Evolutionary conservation across 2,113 vertebrate genomes (phyloP).

Genomic region (Bos javanicus): DNA sequence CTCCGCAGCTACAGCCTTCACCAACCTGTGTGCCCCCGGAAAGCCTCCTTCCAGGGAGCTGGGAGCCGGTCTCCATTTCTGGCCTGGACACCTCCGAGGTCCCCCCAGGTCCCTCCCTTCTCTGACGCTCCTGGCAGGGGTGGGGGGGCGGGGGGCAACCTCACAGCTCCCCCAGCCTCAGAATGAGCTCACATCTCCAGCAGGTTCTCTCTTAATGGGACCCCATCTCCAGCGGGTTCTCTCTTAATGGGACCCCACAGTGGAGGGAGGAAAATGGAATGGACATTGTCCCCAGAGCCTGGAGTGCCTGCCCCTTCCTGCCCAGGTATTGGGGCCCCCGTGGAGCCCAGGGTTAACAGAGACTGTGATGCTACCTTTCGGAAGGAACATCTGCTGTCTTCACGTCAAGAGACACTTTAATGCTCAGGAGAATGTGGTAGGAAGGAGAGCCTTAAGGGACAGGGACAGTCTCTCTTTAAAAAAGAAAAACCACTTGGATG

Average conservation of each 20-base stretch:
- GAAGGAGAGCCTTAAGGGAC: neutral
- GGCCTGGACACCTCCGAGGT: neutral
- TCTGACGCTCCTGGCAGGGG: neutral
- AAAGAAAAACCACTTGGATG: neutral
- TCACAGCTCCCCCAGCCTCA: neutral
- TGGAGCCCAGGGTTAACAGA: neutral
- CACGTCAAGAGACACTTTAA: neutral
- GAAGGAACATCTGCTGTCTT: neutral
- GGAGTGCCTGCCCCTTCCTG: neutral
- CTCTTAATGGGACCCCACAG: neutral
- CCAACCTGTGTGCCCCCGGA: neutral
- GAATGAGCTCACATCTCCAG: neutral
- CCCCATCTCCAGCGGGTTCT: neutral
- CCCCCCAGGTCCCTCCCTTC: neutral
- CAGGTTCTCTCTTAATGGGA: neutral
- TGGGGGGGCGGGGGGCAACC: neutral
- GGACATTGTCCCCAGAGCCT: neutral
- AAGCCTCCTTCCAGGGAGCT: neutral
- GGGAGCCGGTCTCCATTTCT: neutral
- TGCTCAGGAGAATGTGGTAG: neutral
- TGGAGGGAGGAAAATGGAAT: neutral
- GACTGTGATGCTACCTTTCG: neutral
- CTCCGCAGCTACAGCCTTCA: neutral
- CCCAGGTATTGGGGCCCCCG: too few relatives aligned
- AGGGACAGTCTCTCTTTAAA: neutral